Evolutionary conservation across 2,113 vertebrate species (phyloP).

Genomic region (Phalacrocorax aristotelis): DNA sequence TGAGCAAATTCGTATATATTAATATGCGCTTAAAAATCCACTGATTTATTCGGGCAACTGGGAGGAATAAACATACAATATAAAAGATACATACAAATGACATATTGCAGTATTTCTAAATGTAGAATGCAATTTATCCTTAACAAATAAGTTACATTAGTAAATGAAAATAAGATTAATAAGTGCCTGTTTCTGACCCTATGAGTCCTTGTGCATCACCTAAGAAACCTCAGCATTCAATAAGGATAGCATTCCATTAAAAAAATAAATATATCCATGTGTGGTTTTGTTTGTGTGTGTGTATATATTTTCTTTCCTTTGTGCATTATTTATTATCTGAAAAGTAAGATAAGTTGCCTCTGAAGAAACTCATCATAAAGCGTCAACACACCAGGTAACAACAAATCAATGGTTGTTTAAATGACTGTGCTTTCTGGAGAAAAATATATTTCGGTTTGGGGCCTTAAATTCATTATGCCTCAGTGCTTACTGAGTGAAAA

Average conservation of each 20-base stretch:
- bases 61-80: neutral
- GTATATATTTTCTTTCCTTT: neutral
- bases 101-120: neutral
- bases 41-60: neutral
- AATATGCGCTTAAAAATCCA: neutral
- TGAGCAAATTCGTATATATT: neutral
- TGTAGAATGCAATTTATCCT: neutral
- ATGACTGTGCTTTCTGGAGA: slow-evolving; percentile 18
- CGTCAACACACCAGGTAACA: slow-evolving; percentile 54
- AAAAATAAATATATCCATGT: neutral
- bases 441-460: slow-evolving; percentile 64
- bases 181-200: neutral
- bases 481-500: slow-evolving; percentile 59
- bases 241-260: neutral
- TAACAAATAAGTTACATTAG: neutral
- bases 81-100: neutral
- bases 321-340: slow-evolving; percentile 59
- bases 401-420: slow-evolving; percentile 67
- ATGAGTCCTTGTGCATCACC: neutral
- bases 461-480: slow-evolving; percentile 63
- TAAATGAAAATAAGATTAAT: slow-evolving; percentile 24
- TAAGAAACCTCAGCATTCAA: neutral
- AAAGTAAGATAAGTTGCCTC: slow-evolving; percentile 27
- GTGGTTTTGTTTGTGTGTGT: neutral
- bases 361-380: slow-evolving; percentile 51